A percentile compares a stretch with the other conserved stretches of the same genome.
Evolutionary conservation across 2,888 invertebrate species (phyloP).

Genomic region (Crioceris asparagi): DNA sequence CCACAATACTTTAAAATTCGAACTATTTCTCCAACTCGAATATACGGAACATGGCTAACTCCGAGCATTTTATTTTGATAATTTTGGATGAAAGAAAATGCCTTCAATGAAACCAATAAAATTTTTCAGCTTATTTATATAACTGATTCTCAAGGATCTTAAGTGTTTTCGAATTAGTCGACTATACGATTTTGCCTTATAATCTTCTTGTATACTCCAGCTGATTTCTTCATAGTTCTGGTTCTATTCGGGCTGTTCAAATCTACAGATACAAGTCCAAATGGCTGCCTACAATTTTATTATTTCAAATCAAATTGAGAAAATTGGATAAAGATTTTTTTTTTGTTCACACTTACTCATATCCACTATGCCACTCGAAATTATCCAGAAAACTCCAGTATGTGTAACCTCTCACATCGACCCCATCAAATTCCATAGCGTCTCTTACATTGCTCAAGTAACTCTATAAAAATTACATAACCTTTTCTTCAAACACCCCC

Average conservation of each 20-base stretch:
- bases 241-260: slow-evolving; percentile 47
- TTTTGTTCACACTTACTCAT: slow-evolving; percentile 36
- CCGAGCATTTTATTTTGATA: no score
- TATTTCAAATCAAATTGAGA: no score
- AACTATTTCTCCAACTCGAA: no score
- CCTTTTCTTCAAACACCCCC: neutral
- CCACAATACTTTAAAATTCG: no score
- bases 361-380: slow-evolving; percentile 49
- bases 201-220: slow-evolving; percentile 44
- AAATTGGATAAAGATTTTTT: no score
- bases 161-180: no score
- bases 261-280: slow-evolving; percentile 60
- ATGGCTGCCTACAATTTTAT: slow-evolving; percentile 55
- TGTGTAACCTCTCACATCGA: slow-evolving; percentile 43
- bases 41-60: no score
- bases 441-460: slow-evolving; percentile 21
- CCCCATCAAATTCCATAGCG: slow-evolving; percentile 33
- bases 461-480: slow-evolving; percentile 22
- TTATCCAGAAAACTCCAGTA: slow-evolving; percentile 54
- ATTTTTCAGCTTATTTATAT: no score
- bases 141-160: no score
- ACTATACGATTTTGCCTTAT: no score
- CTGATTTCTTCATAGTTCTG: slow-evolving; percentile 55
- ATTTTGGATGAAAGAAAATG: no score
- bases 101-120: no score